These are phyloP conservation scores for Drosophila pruinosa DNA, from an alignment of 1,140 invertebrate genomes.

Conservation along the genomic window DNA sequence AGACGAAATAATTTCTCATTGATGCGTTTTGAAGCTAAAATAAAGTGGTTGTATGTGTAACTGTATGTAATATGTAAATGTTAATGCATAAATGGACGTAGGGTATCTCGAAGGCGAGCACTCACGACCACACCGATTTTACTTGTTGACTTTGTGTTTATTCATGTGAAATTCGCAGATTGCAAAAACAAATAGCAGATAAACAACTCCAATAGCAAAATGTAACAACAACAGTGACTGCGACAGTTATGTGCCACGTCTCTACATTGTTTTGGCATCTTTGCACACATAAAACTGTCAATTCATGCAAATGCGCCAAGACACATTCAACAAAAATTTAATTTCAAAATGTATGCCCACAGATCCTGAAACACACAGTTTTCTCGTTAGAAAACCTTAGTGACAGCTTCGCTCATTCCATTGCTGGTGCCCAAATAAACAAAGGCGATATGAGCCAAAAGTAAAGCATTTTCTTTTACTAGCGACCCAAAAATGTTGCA, in stretches of 20 bases:
- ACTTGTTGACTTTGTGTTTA: conserved; percentile 19
- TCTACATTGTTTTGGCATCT: neutral
- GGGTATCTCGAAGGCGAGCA: too few relatives aligned
- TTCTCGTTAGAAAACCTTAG: neutral
- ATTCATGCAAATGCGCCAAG: conserved; percentile 12
- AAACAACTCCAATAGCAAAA: conserved; percentile 8
- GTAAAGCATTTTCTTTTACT: conserved; percentile 7
- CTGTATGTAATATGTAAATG: too few relatives aligned
- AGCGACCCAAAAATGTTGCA: conserved; percentile 15
- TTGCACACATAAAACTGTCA: conserved; percentile 32
- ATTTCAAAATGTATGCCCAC: conserved; percentile 29
- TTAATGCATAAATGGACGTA: too few relatives aligned
- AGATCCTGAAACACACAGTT: conserved; percentile 8
- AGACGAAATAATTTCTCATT: too few relatives aligned
- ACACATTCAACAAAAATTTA: conserved; percentile 32
- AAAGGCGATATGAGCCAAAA: neutral
- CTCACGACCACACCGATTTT: too few relatives aligned
- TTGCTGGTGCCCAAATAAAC: conserved; percentile 10
- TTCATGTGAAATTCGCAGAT: conserved; percentile 40
- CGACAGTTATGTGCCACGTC: neutral
- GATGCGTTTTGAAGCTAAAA: too few relatives aligned
- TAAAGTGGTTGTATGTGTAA: too few relatives aligned
- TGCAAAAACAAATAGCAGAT: conserved; percentile 28
- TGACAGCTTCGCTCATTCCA: neutral
- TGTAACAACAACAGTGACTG: neutral